Base-by-base conservation (phyloP, 1,140 invertebrate species). In the Panagrolaimus sp. region DNA sequence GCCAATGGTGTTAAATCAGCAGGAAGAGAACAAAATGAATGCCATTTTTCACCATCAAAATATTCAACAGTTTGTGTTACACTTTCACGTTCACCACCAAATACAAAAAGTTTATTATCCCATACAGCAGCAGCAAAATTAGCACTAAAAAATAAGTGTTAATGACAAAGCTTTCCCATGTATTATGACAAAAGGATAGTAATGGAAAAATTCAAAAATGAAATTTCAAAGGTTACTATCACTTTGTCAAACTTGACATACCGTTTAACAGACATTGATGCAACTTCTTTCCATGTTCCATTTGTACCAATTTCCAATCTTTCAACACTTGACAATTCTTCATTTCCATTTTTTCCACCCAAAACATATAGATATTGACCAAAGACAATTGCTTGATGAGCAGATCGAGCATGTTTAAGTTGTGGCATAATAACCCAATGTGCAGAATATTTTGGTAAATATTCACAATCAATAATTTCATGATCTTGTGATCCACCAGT, bases 71-170 rank as follows among this genome's bases (percentile, higher is more conserved):
- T 57, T 20, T 25, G 51, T 57, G 51, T 11, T 5, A 20, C 14
- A 27, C 51, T 27, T 5, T 57, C n/a, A 0, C 9, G 20, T 20
- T 57, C 51, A 1, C 51, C 51, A 25, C 51, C 51, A 27, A 57
- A 57, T 20, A 57, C 51, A 27, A 57, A 57, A 11, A 57, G 11
- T 16, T 57, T 57, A 27, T 57, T 16, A 27, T 57, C 51, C 20
- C 20, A 57, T 20, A 57, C 51, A 25, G 20, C 51, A 27, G 51
- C 51, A 27, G 51, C 51, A 20, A 57, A 57, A 27, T 57, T 57
- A 11, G 27, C 51, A 20, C 51, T 57, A 16, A 27, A 57, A 57
- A 57, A 9, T 16, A 25, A 38, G 31, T 38, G 2, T 38, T 38
- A 38, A 7, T 38, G 31, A 38, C 31, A 38, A 38, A 38, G 31